Evolutionary conservation across 2,797 vertebrate genomes (phyloP).

Genomic region (Pterois miles): DNA sequence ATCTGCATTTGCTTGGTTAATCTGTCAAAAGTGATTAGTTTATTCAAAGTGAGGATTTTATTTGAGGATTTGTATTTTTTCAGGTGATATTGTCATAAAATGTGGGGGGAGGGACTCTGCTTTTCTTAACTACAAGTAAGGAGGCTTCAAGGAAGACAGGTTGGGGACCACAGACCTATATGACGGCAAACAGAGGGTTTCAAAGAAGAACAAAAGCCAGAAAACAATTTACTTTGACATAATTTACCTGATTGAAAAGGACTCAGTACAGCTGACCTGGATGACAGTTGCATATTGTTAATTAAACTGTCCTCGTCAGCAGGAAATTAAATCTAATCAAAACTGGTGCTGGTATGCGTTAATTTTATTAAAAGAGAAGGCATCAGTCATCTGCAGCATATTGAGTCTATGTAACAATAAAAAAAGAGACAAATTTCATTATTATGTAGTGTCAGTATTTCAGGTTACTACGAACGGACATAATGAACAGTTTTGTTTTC

Average conservation of each 20-base stretch:
- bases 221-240: background rate
- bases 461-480: conserved; percentile 17
- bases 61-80: no score
- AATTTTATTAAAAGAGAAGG: conserved; percentile 44
- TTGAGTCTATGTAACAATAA: conserved; percentile 25
- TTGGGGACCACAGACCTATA: background rate
- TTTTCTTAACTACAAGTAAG: no score
- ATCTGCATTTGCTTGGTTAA: no score
- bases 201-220: background rate
- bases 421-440: conserved; percentile 31
- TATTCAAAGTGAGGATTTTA: no score
- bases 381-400: conserved; percentile 18
- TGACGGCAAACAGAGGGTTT: background rate
- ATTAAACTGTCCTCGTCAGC: conserved; percentile 31
- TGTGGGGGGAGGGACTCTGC: rapidly evolving
- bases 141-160: no score
- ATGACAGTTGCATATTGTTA: conserved; percentile 30
- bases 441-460: conserved; percentile 21
- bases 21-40: no score
- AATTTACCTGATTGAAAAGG: conserved; percentile 3
- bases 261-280: background rate
- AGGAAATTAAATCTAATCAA: conserved; percentile 44
- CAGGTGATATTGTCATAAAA: no score
- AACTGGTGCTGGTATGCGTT: conserved; percentile 18
- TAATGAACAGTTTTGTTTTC: conserved; percentile 8